phyloP scores from a whole-genome alignment of 2,888 invertebrate genomes.

The Drosophila formosana region DNA sequence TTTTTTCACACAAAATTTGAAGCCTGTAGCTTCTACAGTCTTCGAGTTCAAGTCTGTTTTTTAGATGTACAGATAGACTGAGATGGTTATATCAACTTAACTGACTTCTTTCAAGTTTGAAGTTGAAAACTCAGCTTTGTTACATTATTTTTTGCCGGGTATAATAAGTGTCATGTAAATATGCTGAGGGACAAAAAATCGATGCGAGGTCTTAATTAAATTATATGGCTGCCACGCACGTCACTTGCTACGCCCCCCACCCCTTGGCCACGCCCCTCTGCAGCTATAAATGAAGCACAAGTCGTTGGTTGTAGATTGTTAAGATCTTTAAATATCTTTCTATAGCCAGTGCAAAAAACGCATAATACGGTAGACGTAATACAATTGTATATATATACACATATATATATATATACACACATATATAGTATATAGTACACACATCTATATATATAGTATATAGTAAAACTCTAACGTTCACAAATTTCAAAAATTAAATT shows the following conservation, averaged over 20 bases:
- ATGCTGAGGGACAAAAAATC: neutral
- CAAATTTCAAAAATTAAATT: conserved; percentile 30
- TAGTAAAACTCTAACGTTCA: conserved; percentile 25
- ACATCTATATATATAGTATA: conserved; percentile 16
- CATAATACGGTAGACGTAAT: conserved; percentile 54
- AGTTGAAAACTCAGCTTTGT: no score
- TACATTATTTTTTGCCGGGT: neutral
- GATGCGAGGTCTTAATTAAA: conserved; percentile 12
- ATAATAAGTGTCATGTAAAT: conserved; percentile 1
- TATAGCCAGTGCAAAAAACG: conserved; percentile 55
- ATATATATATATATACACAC: conserved; percentile 8
- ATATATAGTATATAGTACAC: conserved; percentile 11
- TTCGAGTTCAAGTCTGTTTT: no score
- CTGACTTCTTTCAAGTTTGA: no score
- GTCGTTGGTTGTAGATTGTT: conserved; percentile 5
- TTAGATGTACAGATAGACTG: no score
- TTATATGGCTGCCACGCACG: neutral
- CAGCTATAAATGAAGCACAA: conserved; percentile 15
- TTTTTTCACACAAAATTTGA: no score
- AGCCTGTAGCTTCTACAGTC: no score
- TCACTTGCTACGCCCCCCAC: no score
- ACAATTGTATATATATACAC: conserved; percentile 41
- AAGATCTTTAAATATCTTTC: conserved; percentile 38
- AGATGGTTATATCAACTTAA: no score
- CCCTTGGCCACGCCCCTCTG: neutral